Conservation (phyloP, 1,140 invertebrate species). For the Capitella teleta region DNA sequence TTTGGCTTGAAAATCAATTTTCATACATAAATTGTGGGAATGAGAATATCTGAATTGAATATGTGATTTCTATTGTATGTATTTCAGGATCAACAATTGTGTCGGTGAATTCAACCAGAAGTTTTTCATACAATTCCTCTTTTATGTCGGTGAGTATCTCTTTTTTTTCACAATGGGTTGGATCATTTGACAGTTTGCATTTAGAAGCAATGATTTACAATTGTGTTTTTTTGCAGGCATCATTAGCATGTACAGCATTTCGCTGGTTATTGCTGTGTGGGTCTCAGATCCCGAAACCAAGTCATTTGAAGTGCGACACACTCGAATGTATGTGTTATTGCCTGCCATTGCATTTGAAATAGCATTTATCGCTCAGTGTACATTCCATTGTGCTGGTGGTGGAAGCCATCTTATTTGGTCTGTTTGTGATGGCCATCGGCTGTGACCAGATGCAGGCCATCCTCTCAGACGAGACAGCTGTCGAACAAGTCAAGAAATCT, state of each 20-base stretch:
- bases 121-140: conserved; percentile 83
- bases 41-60: no score
- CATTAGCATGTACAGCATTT: conserved; percentile 53
- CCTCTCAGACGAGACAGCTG: conserved; percentile 65
- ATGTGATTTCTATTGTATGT: conserved; percentile 10
- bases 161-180: not conserved
- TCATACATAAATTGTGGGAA: no score
- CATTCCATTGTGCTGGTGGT: conserved; percentile 73
- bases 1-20: not conserved
- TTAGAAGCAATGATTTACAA: not conserved
- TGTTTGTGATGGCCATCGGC: conserved; percentile 79
- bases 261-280: conserved; percentile 63
- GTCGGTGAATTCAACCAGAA: conserved; percentile 89
- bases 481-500: conserved; percentile 64
- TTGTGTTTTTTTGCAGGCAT: conserved; percentile 26
- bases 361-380: conserved; percentile 60
- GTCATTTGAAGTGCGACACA: conserved; percentile 58
- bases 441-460: conserved; percentile 70
- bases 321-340: conserved; percentile 61
- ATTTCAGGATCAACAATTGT: conserved; percentile 80
- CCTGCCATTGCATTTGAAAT: not conserved
- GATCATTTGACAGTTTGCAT: not conserved
- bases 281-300: conserved; percentile 59
- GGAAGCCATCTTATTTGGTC: conserved; percentile 73
- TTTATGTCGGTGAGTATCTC: conserved; percentile 48